Evolutionary conservation across 2,888 invertebrate species (phyloP), one percentile per base, ranked within the genome.

Genomic region (Lepidonotus clava): DNA sequence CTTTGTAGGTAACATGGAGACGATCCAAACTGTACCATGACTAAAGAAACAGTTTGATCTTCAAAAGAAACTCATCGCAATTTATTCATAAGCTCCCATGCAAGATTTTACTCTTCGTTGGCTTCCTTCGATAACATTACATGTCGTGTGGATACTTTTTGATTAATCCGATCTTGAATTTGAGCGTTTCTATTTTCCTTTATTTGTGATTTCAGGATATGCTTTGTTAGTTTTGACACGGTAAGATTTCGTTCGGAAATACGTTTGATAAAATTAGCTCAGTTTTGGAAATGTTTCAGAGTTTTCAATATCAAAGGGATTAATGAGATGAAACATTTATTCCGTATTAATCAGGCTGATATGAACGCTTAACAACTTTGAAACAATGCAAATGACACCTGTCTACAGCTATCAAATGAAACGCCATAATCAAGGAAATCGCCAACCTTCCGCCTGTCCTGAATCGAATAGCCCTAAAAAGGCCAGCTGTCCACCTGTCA

Each of bases 161-260:
- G 71, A 71, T 38, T 71, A 71, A 71, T n/a, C 46, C 46, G 2
- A 1, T 38, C 38, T 18, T 71, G 71, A 71, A 34, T 71, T 34
- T 34, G 8, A 71, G 36, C 8, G 36, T 14, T 71, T 71, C 38
- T 38, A 71, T 36, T 38, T 71, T 71, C 28, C 71, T 34, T 11
- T 71, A 14, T 71, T 71, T 71, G 71, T 38, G 38, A 34, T 71
- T 71, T 71, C 71, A 71, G 71, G 21, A 38, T 71, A 71, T 71
- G 38, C 24, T 71, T 71, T 36, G 71, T 71, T 71, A 71, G 36
- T 34, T 71, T 71, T 71, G 71, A 71, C 36, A 71, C 71, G 71
- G 71, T 71, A 71, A 71, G 71, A 34, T 71, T 71, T 71, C 38
- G 71, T 71, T 71, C 38, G 61, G 71, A 71, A 71, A 36, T 71